Conservation (phyloP, 2,888 invertebrate species). For the Athetis lepigone region DNA sequence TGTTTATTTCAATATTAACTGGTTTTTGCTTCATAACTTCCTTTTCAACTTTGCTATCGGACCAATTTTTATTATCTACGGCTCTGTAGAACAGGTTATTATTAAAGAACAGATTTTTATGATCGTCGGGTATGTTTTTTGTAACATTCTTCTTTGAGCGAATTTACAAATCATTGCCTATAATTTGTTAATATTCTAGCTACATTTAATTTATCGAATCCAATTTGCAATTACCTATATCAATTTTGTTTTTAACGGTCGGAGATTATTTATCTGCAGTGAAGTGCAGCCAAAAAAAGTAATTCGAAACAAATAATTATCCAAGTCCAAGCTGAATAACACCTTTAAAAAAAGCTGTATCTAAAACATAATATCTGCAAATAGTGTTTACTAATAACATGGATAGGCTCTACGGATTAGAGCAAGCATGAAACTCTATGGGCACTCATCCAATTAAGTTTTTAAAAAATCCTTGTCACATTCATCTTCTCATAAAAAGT, state of each 20-base stretch:
- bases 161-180: background rate
- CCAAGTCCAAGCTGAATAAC: too few relatives aligned
- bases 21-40: constrained; percentile 30
- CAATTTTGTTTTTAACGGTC: background rate
- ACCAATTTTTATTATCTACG: constrained; percentile 21
- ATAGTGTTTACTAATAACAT: too few relatives aligned
- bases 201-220: background rate
- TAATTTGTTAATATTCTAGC: background rate
- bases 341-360: too few relatives aligned
- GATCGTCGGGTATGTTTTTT: background rate
- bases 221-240: background rate
- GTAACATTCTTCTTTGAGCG: background rate
- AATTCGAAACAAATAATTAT: too few relatives aligned
- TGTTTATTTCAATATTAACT: constrained; percentile 28
- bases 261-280: background rate
- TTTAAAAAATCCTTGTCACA: too few relatives aligned
- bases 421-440: too few relatives aligned
- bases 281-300: too few relatives aligned
- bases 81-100: background rate
- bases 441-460: too few relatives aligned
- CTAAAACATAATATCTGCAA: too few relatives aligned
- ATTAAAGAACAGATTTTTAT: background rate
- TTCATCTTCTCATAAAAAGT: too few relatives aligned
- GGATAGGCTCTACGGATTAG: too few relatives aligned
- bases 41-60: constrained; percentile 7